phyloP scores from a whole-genome alignment of 2,113 vertebrate genomes.

The Cochlearius cochlearius region DNA sequence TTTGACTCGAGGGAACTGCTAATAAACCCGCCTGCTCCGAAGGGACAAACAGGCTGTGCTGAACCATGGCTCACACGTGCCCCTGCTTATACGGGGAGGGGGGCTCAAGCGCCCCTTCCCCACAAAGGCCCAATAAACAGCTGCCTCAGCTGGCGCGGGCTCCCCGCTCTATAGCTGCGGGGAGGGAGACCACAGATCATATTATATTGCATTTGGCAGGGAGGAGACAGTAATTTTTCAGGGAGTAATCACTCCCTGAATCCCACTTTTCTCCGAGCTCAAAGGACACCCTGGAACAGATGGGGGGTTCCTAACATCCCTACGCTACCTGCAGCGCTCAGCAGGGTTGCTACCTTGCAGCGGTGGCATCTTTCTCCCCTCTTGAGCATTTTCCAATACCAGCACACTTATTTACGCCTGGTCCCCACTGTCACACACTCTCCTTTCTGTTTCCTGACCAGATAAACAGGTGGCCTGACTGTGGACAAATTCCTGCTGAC shows the following conservation, averaged over 20 bases:
- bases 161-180: not conserved
- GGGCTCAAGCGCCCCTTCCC: not conserved
- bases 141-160: not conserved
- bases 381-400: not conserved
- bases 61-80: not conserved
- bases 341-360: not conserved
- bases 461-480: not conserved
- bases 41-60: not conserved
- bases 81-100: not conserved
- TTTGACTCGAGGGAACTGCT: not conserved
- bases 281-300: not conserved
- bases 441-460: not conserved
- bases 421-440: not conserved
- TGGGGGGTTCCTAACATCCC: not conserved
- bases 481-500: not conserved
- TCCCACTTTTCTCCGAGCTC: not conserved
- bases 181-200: not conserved
- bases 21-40: not conserved
- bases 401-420: not conserved
- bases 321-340: not conserved
- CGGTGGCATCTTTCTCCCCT: not conserved
- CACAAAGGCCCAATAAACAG: not conserved
- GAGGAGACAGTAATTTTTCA: not conserved
- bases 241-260: not conserved
- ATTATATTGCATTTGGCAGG: not conserved